A percentile compares a stretch with the other conserved stretches of the same genome.
These are phyloP conservation scores for Clamator glandarius DNA, from an alignment of 2,797 vertebrate species.

Conservation along the genomic window DNA sequence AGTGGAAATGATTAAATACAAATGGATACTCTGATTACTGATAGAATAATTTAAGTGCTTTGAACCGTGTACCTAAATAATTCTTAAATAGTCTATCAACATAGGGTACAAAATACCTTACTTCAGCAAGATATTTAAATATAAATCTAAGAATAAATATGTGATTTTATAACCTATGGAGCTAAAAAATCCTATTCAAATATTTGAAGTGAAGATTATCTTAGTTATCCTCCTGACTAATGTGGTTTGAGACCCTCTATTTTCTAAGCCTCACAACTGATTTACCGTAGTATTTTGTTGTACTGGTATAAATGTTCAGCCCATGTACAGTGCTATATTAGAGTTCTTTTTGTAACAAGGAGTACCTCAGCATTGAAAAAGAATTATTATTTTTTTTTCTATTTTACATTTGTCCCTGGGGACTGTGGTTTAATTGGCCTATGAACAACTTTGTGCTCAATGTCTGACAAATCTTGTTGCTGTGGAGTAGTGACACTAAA, in stretches of 20 bases:
- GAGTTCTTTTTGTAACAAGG: background rate
- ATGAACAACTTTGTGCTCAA: background rate
- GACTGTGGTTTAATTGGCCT: constrained; percentile 8
- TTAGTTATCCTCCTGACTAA: background rate
- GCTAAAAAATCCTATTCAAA: background rate
- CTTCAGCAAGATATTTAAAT: background rate
- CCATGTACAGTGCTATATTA: background rate
- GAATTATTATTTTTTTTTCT: background rate
- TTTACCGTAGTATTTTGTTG: background rate
- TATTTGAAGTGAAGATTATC: background rate
- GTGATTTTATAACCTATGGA: background rate
- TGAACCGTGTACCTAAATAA: background rate
- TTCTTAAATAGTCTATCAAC: background rate
- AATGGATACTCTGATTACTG: background rate
- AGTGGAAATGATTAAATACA: background rate
- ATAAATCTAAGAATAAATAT: background rate
- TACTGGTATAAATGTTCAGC: background rate
- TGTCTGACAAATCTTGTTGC: constrained; percentile 17
- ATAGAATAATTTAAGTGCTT: background rate
- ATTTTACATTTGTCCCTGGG: background rate
- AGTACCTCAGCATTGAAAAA: background rate
- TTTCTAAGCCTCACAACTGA: background rate
- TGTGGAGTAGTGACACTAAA: background rate
- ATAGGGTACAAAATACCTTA: background rate
- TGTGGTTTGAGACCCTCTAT: background rate